Evolutionary conservation across 2,113 vertebrate species (phyloP).

Genomic region (Limnothrissa miodon): DNA sequence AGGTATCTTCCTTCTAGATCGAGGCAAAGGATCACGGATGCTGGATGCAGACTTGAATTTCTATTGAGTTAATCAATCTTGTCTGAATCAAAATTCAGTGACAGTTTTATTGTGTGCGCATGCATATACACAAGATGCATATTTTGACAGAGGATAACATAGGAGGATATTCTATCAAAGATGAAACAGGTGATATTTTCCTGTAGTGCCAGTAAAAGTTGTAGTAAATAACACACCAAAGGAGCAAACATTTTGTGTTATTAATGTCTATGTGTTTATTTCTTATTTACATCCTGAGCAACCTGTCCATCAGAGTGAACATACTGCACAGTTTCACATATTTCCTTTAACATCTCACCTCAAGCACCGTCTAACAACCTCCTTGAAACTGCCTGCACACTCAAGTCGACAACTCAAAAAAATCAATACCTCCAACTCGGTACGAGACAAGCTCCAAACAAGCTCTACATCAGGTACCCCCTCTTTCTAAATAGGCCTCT

Average conservation of each 20-base stretch:
- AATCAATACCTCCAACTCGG: slow-evolving; percentile 22
- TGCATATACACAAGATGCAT: too few species aligned
- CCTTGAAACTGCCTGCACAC: neutral
- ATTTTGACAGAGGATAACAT: neutral
- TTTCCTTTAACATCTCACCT: neutral
- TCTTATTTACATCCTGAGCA: neutral
- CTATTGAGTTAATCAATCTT: slow-evolving; percentile 30
- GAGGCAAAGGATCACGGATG: neutral
- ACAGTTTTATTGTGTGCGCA: slow-evolving; percentile 26
- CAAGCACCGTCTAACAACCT: neutral
- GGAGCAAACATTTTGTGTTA: neutral
- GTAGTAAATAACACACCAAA: neutral
- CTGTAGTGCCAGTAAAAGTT: neutral
- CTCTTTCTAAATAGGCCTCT: slow-evolving; percentile 35
- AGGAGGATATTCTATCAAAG: too few species aligned
- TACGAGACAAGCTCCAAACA: slow-evolving; percentile 4
- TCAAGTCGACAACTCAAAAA: neutral
- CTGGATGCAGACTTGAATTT: slow-evolving; percentile 5
- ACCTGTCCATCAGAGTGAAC: neutral
- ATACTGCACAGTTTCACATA: neutral
- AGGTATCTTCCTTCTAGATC: neutral
- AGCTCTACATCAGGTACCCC: slow-evolving; percentile 4
- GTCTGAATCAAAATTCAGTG: slow-evolving; percentile 22
- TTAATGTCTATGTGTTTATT: neutral
- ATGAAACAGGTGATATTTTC: neutral